phyloP scores from a whole-genome alignment of 37 sponge, comb jelly and placozoan genomes.

The Theonella swinhoei region DNA sequence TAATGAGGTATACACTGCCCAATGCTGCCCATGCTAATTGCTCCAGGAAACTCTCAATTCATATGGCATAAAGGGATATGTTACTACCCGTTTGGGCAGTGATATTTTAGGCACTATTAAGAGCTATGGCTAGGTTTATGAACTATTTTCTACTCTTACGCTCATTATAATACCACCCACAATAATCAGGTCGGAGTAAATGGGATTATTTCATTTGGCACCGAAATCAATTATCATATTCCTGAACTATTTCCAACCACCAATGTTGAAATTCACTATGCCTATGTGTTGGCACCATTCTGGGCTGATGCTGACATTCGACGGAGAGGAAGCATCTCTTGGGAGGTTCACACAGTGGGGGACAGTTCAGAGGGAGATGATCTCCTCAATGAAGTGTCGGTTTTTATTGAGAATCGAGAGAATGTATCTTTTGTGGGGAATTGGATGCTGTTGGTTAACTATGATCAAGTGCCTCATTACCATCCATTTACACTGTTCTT shows the following conservation, averaged over 20 bases:
- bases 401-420: neutral
- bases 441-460: slow-evolving; percentile 51
- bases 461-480: slow-evolving; percentile 38
- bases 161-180: no score
- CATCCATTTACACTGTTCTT: no score
- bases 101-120: no score
- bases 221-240: neutral
- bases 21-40: no score
- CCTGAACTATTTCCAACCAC: slow-evolving; percentile 19
- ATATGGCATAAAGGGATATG: no score
- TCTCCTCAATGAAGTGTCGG: neutral
- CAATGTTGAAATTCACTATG: neutral
- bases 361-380: neutral
- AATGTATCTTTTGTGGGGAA: slow-evolving; percentile 9
- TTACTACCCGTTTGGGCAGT: no score
- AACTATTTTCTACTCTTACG: no score
- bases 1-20: no score
- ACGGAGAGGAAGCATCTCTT: slow-evolving; percentile 1
- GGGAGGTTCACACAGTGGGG: neutral
- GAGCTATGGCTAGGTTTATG: no score
- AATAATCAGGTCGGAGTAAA: no score
- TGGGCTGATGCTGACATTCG: slow-evolving; percentile 25
- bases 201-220: slow-evolving; percentile 48
- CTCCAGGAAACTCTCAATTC: no score
- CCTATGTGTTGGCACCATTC: slow-evolving; percentile 32